phyloP scores from a whole-genome alignment of 2,113 vertebrate genomes.

The Lophura nycthemera region DNA sequence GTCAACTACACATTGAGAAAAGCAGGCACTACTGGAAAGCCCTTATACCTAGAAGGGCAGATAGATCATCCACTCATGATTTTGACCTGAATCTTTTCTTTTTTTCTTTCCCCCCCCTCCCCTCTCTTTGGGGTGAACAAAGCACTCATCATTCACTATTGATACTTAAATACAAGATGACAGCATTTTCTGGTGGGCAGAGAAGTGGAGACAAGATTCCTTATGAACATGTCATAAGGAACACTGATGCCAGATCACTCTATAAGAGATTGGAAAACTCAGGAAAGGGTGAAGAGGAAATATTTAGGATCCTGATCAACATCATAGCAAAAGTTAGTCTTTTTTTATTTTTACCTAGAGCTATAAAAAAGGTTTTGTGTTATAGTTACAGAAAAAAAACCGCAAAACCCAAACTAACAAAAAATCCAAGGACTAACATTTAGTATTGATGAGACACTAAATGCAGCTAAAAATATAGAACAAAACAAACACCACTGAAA shows the following conservation, averaged over 20 bases:
- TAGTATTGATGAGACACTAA: neutral
- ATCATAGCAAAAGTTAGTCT: neutral
- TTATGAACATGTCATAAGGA: neutral
- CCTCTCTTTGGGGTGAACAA: rapidly evolving
- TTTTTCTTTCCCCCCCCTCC: too few relatives aligned
- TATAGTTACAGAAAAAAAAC: neutral
- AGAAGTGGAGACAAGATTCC: neutral
- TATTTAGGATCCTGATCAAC: neutral
- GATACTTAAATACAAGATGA: neutral
- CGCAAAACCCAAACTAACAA: neutral
- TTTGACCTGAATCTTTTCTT: rapidly evolving
- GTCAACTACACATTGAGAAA: neutral
- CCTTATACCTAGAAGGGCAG: neutral
- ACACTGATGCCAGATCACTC: neutral
- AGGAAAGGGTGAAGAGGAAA: neutral
- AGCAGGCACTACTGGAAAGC: neutral
- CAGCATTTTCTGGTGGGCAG: neutral
- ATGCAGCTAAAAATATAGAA: neutral
- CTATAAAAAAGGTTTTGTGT: neutral
- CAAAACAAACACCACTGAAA: neutral
- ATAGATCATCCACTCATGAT: neutral
- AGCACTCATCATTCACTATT: neutral
- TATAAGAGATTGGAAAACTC: neutral
- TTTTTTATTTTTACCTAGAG: neutral
- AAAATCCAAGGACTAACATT: neutral